Evolutionary conservation across 2,888 invertebrate species (phyloP), one percentile per base, ranked within the genome.

Genomic region (Drepana falcataria): DNA sequence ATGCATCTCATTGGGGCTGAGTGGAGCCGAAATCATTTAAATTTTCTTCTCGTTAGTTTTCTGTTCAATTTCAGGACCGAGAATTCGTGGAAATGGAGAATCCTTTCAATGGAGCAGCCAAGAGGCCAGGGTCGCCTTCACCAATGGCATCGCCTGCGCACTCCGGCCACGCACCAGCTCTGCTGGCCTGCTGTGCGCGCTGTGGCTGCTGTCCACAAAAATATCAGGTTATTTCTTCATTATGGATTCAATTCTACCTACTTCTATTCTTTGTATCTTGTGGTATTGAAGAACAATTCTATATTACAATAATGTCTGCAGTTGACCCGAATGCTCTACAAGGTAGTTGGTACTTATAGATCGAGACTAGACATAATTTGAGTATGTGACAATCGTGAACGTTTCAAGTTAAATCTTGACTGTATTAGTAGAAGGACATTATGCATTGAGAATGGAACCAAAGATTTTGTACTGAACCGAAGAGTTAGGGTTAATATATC

Each of bases 31-130:
- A 44, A 9, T 44, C 2, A 44, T 44, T 9, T 21, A 21, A 21
- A 3, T 44, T 9, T 3, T 44, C 44, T 9, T 1, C 44, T 44
- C 44, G 9, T 9, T 44, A 51, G 51, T 37, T 40, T 21, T 44
- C 47, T 35, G 34, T 9, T 44, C 3, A 34, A 54, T 77, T 78
- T 48, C 93, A 97, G 97, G 98, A 99, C 88, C 96, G 98, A 56
- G 98, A 98, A 90, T 98, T 98, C 91, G 96, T 98, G 67, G 98
- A 98, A 91, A 94, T 98, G 93, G 98, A 98, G 83, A 95, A 96
- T 77, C 96, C 98, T 35, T 98, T 94, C 91, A 98, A 98, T 87
- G 98, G 98, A 33, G 97, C 97, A 68, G 97, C 96, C 53, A 98
- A 97, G 89, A 93, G 98, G 80, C 97, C 97, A 1, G 96, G 96